Base-by-base conservation (phyloP, 2,888 invertebrate species). In the Tholera decimalis region DNA sequence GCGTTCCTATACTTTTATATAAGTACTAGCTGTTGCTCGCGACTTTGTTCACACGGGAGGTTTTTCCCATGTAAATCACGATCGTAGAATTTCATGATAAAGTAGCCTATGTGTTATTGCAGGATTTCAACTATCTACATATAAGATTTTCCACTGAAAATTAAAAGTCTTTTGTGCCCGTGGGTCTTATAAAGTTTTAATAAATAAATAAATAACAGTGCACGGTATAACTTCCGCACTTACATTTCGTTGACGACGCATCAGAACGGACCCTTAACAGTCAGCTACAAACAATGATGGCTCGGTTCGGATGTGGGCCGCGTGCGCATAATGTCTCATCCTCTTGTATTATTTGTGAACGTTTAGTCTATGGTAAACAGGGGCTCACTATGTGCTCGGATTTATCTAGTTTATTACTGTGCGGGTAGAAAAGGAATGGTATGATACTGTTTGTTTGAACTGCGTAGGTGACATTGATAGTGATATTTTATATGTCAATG, bases 221-320 rank as follows among this genome's bases (percentile, higher is more conserved):
- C n/a, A n/a, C n/a, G n/a, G n/a, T n/a, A n/a, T n/a, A n/a, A 20
- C 9, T 11, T 26, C 4, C 28, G 13, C 0, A 8, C 41, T 33
- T 46, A 49, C 3, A 41, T 20, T 20, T 49, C 4, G 11, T 15
- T 15, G 49, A 13, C 49, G 15, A 3, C n/a, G 4, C 33, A 46
- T 33, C n/a, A n/a, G 69, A 62, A 67, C 72, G 47, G 20, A 65
- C 80, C 82, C 73, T 76, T 82, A 82, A 86, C 69, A 67, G 66
- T 64, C 68, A 60, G 71, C 64, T 57, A 55, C 50, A 74, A 74
- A 86, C 85, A 83, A 84, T 86, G 79, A 72, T 75, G 71, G 73
- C 81, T 80, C 68, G 67, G 58, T 69, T 84, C 82, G 85, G 85
- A 84, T 85, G 83, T 83, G 79, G 73, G 83, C 71, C 68, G 79